Evolutionary conservation across 2,113 vertebrate genomes (phyloP).

Genomic region (Amphilophus citrinellus): DNA sequence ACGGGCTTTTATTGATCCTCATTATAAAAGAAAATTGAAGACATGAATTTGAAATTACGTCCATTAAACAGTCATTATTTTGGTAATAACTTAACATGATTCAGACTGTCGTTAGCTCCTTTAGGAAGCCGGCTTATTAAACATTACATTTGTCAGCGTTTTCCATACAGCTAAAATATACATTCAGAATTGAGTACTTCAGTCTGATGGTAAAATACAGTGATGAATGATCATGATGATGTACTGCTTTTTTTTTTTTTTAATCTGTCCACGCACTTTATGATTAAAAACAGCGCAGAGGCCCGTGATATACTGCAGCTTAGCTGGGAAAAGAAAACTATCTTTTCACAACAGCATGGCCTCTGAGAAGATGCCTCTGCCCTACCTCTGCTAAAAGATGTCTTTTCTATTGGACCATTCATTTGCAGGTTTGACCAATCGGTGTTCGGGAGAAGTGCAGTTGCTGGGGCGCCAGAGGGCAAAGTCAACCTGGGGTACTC

Average conservation of each 20-base stretch:
- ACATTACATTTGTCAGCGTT: slow-evolving; percentile 34
- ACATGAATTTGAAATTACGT: slow-evolving; percentile 39
- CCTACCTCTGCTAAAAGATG: slow-evolving; percentile 41
- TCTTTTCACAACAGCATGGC: slow-evolving; percentile 20
- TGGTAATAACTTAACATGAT: slow-evolving; percentile 36
- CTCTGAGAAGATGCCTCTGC: slow-evolving; percentile 36
- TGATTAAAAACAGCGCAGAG: slow-evolving; percentile 48
- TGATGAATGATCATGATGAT: slow-evolving; percentile 29
- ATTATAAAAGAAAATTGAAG: slow-evolving; percentile 48
- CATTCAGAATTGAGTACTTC: slow-evolving; percentile 26
- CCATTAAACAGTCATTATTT: slow-evolving; percentile 52
- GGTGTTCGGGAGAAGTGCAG: not conserved
- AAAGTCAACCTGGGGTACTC: slow-evolving; percentile 70
- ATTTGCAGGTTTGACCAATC: slow-evolving; percentile 64
- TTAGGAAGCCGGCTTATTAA: slow-evolving; percentile 25
- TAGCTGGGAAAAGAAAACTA: slow-evolving; percentile 30
- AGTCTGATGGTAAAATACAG: slow-evolving; percentile 33
- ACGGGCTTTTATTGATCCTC: slow-evolving; percentile 42
- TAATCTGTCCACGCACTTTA: slow-evolving; percentile 41
- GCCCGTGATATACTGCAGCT: slow-evolving; percentile 17
- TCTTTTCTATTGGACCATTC: slow-evolving; percentile 40
- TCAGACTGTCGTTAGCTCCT: slow-evolving; percentile 11
- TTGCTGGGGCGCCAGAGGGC: slow-evolving; percentile 61
- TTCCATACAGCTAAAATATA: slow-evolving; percentile 30
- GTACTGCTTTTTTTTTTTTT: slow-evolving; percentile 21